Evolutionary conservation across 2,113 vertebrate species (phyloP), one percentile per base, ranked within the genome.

Genomic region (Bujurquina vittata): DNA sequence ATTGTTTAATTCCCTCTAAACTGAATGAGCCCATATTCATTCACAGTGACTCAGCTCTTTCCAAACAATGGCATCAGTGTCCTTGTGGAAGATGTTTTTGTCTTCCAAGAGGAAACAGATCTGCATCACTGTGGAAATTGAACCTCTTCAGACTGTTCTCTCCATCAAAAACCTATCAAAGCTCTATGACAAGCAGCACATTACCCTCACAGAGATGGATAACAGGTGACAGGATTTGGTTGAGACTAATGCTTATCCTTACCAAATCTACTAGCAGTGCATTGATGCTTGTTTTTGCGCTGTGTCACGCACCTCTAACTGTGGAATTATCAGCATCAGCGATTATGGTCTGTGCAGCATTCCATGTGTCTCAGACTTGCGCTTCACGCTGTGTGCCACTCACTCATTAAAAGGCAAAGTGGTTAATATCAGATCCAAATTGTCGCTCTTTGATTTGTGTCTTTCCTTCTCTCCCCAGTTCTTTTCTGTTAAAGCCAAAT

Each of bases 131-230:
- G 35, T 65, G 76, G 35, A 87, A 87, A 75, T 54, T 17, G 72
- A 87, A 78, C 86, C 69, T 77, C 23, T 78, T 26, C 80, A 60
- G 80, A 72, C 78, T 14, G 46, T 80, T 75, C 72, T 54, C 75
- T 84, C 82, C 86, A 79, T 88, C 84, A 80, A 65, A 84, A 83
- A 58, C 56, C 72, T 22, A 80, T 87, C 74, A 83, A 60, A 79
- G 84, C 62, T 75, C 62, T 10, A 7, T 40, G 75, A 80, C 87
- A 86, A 74, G 77, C 54, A 77, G 43, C 69, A 4, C 75, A 82
- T 87, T 84, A 83, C 55, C 59, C 80, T 23, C 17, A 49, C 20
- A 62, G 60, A 78, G 82, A 87, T 49, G 67, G 77, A 78, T 56
- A 69, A 65, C 81, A 57, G 59, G 54, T 75, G 85, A 75, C 59